Evolutionary conservation across 2,113 vertebrate species (phyloP).

Genomic region (Pseudois nayaur): DNA sequence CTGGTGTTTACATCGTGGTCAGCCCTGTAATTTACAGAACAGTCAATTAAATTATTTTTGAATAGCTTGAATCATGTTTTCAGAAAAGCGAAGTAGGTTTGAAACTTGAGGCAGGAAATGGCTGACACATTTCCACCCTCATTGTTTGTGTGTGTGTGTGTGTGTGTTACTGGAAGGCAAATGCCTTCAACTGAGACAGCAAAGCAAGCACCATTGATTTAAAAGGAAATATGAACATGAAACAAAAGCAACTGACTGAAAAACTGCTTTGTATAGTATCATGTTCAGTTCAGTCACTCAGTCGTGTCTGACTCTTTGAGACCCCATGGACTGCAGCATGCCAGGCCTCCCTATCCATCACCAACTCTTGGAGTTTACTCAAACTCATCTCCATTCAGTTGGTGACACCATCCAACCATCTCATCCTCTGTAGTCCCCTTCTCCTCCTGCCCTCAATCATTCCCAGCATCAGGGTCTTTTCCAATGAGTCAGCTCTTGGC

Average conservation of each 20-base stretch:
- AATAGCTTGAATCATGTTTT: slow-evolving; percentile 46
- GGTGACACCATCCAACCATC: neutral
- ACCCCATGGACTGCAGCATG: neutral
- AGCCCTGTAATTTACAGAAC: slow-evolving; percentile 42
- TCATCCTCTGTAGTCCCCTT: rapidly evolving
- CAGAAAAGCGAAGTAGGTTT: slow-evolving; percentile 53
- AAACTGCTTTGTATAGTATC: slow-evolving; percentile 52
- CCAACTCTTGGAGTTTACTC: neutral
- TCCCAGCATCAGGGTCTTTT: neutral
- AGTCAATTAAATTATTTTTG: slow-evolving; percentile 56
- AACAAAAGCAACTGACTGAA: slow-evolving; percentile 64
- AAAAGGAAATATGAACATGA: slow-evolving; percentile 65
- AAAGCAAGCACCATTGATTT: slow-evolving; percentile 79
- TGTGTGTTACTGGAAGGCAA: slow-evolving; percentile 79
- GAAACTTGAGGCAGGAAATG: slow-evolving; percentile 59
- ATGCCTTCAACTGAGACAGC: slow-evolving; percentile 71
- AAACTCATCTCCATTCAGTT: neutral
- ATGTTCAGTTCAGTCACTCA: neutral
- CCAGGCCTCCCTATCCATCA: neutral
- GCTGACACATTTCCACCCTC: slow-evolving; percentile 69
- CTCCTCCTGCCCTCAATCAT: neutral
- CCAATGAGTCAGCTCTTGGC: neutral
- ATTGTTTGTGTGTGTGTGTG: neutral
- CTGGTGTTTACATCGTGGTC: neutral
- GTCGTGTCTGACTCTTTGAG: neutral